Conservation (phyloP, 2,888 invertebrate genomes). For the Heteropelma amictum region DNA sequence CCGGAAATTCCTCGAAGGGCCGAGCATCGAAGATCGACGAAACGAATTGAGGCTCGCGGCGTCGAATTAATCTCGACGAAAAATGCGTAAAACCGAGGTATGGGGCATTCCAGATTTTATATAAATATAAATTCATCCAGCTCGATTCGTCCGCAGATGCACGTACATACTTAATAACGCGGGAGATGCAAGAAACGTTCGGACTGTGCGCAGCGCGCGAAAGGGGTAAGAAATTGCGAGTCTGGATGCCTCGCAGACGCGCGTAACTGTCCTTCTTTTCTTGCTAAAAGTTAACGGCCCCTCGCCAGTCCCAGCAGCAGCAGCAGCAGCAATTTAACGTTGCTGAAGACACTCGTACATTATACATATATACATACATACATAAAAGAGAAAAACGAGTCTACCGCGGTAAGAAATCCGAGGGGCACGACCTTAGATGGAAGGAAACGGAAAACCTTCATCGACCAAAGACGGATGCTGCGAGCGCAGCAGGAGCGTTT, state of each 20-base stretch:
- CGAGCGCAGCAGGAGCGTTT: constrained; percentile 23
- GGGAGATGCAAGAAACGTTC: background rate
- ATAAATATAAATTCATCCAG: too few relatives aligned
- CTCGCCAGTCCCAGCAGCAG: too few relatives aligned
- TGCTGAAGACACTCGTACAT: background rate
- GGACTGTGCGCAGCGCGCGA: background rate
- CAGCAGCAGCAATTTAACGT: constrained; percentile 24
- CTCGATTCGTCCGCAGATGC: too few relatives aligned
- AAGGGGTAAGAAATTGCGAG: constrained; percentile 62
- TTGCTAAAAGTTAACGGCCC: constrained; percentile 71
- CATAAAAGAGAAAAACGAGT: background rate
- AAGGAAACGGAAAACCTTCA: constrained; percentile 45
- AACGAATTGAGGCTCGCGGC: too few relatives aligned
- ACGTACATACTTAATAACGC: background rate
- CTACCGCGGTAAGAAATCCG: constrained; percentile 27
- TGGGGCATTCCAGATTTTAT: too few relatives aligned
- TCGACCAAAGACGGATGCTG: constrained; percentile 36
- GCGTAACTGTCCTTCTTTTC: constrained; percentile 73
- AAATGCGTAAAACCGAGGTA: too few relatives aligned
- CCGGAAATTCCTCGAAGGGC: too few relatives aligned
- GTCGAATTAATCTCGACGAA: too few relatives aligned
- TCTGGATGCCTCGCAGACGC: constrained; percentile 43
- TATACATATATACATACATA: background rate
- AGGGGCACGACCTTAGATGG: constrained; percentile 50
- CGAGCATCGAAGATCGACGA: too few relatives aligned